Evolutionary conservation across 2,113 vertebrate species (phyloP), one percentile per base, ranked within the genome.

Genomic region (Actenoides hombroni): DNA sequence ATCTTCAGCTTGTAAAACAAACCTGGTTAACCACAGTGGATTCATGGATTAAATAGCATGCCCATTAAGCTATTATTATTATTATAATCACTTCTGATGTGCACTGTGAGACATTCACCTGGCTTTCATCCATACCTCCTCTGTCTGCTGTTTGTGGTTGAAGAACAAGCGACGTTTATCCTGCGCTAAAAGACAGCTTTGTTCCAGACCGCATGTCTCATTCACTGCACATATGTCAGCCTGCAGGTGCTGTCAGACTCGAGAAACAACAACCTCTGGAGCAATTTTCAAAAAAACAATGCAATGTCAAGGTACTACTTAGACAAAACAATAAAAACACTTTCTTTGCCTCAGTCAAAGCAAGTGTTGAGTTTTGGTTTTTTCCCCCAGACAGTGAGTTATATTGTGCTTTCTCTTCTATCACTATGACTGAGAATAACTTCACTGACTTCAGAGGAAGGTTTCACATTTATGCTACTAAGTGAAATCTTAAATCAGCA

Each of bases 151-250:
- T 57, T 95, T 81, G 79, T 76, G 33, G 53, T 49, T 90, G 63
- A 92, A 82, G 68, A 94, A 95, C 78, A 93, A 95, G 63, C 75
- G 91, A 70, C 0, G 0, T 83, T 95, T 91, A 94, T 88, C 91
- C 49, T 86, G 71, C 37, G 49, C 37, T 94, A 88, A 95, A 96
- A 95, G 93, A 74, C 71, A 95, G 71, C 67, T 97, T 96, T 95
- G 92, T 96, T 95, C 64, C 77, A 84, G 69, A 92, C 49, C 69
- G 95, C 92, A 90, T 93, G 90, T 92, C 88, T 95, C 86, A 77
- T 85, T 86, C 70, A n/a, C 42, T 71, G 35, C 63, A 64, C 88
- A 93, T 78, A 79, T 87, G 91, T 96, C 87, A 96, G 46, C 71
- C 80, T 87, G 64, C 95, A 96, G 90, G 93, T 94, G 81, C 81